A percentile compares a stretch with the other conserved stretches of the same genome.
Conservation (phyloP, 2,113 vertebrate genomes). For the Varanus salvator region DNA sequence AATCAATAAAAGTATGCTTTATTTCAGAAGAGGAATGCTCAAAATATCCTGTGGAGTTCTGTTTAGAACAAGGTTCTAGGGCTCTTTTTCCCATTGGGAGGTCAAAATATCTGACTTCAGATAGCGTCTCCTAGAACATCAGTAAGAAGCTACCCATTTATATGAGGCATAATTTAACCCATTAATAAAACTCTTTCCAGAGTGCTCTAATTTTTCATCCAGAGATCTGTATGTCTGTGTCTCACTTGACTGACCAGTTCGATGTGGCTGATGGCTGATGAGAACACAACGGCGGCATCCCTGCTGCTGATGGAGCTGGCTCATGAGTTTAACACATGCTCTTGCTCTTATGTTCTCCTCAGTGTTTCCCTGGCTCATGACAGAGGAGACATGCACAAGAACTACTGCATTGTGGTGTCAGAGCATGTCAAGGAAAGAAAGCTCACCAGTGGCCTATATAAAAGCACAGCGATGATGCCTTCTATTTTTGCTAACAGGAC, state of each 20-base stretch:
- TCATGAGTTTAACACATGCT: slow-evolving; percentile 37
- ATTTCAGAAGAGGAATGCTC: slow-evolving; percentile 28
- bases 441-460: neutral
- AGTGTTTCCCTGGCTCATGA: neutral
- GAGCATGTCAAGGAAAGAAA: neutral
- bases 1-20: neutral
- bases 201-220: slow-evolving; percentile 41
- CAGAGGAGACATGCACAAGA: rapidly evolving
- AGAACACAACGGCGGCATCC: slow-evolving; percentile 40
- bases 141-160: neutral
- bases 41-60: neutral
- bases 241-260: slow-evolving; percentile 34
- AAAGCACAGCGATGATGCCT: neutral
- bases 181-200: slow-evolving; percentile 28
- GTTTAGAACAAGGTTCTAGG: slow-evolving; percentile 33
- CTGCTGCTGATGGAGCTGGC: slow-evolving; percentile 26
- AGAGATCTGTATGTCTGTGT: slow-evolving; percentile 36
- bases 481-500: too few relatives aligned
- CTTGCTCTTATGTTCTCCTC: slow-evolving; percentile 32
- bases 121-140: neutral
- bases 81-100: slow-evolving; percentile 21
- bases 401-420: neutral
- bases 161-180: slow-evolving; percentile 29
- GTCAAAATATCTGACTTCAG: slow-evolving; percentile 14
- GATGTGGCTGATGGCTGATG: slow-evolving; percentile 25